Percentiles rank a stretch among this genome's conserved stretches.
These are phyloP conservation scores for Portevinia maculata DNA, from an alignment of 2,888 invertebrate genomes.

Conservation along the genomic window DNA sequence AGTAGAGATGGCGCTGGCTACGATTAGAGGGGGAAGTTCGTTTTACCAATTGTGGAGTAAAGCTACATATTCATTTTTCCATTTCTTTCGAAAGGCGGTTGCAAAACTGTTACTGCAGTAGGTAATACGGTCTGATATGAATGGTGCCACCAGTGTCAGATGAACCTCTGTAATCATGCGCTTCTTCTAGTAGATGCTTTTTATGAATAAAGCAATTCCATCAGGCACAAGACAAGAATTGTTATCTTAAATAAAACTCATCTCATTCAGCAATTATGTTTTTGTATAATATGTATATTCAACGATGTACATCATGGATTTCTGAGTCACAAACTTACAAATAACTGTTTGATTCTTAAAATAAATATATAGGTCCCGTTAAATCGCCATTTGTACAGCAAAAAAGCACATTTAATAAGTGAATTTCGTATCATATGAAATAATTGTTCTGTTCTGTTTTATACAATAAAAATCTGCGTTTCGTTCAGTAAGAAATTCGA, in stretches of 20 bases:
- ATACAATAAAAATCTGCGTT: conserved; percentile 34
- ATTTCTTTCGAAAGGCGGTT: too few relatives aligned
- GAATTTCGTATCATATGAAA: background rate
- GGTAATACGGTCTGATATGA: too few relatives aligned
- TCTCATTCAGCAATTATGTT: conserved; percentile 10
- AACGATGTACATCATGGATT: conserved; percentile 36
- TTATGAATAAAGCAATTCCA: too few relatives aligned
- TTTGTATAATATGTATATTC: conserved; percentile 33
- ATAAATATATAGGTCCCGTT: conserved; percentile 17
- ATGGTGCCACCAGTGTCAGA: too few relatives aligned
- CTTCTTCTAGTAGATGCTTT: too few relatives aligned
- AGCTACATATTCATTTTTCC: too few relatives aligned
- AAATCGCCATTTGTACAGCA: conserved; percentile 1
- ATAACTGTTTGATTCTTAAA: conserved; percentile 29
- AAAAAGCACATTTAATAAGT: background rate
- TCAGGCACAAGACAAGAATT: too few relatives aligned
- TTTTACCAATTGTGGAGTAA: too few relatives aligned
- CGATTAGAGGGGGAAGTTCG: background rate
- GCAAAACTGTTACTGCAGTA: too few relatives aligned
- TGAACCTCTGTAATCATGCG: too few relatives aligned
- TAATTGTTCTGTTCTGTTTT: conserved; percentile 16
- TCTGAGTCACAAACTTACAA: conserved; percentile 32
- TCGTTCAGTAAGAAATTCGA: background rate
- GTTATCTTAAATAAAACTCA: conserved; percentile 8
- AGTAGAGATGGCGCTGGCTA: conserved; percentile 3